Evolutionary conservation across 2,888 invertebrate species (phyloP).

Genomic region (Epiblema foenella): DNA sequence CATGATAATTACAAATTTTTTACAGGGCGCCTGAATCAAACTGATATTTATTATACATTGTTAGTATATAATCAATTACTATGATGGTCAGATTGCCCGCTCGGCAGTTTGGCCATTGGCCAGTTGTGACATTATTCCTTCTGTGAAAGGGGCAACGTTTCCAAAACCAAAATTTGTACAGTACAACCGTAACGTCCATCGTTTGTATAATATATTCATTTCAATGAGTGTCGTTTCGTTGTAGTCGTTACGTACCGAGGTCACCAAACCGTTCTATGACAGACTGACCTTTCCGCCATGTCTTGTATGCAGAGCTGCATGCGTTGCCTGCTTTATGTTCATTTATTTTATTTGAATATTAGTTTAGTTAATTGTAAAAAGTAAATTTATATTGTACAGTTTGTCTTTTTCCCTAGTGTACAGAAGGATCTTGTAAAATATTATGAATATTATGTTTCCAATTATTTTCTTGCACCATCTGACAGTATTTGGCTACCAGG

Average conservation of each 20-base stretch:
- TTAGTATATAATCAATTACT: constrained; percentile 67
- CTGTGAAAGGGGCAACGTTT: constrained; percentile 95
- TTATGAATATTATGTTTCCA: constrained; percentile 86
- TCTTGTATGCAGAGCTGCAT: constrained; percentile 87
- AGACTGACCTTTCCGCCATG: constrained; percentile 88
- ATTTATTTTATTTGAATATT: constrained; percentile 82
- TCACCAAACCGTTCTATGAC: constrained; percentile 86
- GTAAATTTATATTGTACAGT: constrained; percentile 82
- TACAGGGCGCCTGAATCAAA: constrained; percentile 79
- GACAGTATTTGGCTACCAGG: constrained; percentile 86
- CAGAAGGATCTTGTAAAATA: constrained; percentile 83
- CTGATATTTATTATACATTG: constrained; percentile 69
- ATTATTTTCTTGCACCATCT: constrained; percentile 88
- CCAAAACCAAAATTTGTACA: constrained; percentile 83
- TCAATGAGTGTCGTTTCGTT: constrained; percentile 90
- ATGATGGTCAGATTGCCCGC: constrained; percentile 77
- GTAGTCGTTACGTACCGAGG: constrained; percentile 79
- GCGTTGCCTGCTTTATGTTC: constrained; percentile 89
- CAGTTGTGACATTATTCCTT: constrained; percentile 93
- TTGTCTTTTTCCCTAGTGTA: constrained; percentile 81
- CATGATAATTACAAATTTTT: constrained; percentile 83
- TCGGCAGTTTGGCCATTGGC: constrained; percentile 83
- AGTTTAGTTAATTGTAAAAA: constrained; percentile 84
- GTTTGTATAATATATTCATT: constrained; percentile 83
- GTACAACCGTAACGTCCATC: constrained; percentile 82